phyloP scores from a whole-genome alignment of 92 coral and sea anemone species.

The Zoanthus sociatus region DNA sequence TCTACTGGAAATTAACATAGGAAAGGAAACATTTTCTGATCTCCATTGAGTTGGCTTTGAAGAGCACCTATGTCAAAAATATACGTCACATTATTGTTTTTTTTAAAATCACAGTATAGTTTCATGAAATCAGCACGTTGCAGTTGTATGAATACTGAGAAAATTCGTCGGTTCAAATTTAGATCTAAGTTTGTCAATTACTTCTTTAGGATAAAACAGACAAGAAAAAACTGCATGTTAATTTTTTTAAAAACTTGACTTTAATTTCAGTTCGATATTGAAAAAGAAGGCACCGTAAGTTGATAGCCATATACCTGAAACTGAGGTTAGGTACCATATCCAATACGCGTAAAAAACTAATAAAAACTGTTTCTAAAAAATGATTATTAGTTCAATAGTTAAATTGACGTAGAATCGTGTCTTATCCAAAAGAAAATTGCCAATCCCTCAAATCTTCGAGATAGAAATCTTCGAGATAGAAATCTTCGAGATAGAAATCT shows the following conservation, averaged over 20 bases:
- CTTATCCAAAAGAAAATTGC: neutral
- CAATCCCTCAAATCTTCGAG: too few species aligned
- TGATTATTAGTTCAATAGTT: neutral
- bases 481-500: too few species aligned
- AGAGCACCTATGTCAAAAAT: neutral
- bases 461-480: too few species aligned
- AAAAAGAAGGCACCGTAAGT: neutral
- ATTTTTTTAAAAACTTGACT: neutral
- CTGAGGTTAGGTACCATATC: neutral
- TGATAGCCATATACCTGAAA: neutral
- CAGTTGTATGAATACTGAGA: neutral
- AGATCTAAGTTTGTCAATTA: neutral
- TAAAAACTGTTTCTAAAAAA: neutral
- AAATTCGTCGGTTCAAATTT: neutral
- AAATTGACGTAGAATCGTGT: neutral
- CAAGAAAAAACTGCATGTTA: too few species aligned
- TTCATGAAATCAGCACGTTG: neutral
- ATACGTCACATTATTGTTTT: neutral
- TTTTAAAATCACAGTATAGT: neutral
- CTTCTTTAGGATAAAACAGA: neutral
- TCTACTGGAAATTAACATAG: neutral
- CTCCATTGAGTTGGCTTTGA: neutral
- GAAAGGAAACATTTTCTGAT: neutral
- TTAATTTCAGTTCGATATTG: neutral
- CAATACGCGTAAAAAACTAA: neutral